Evolutionary conservation across 2,888 invertebrate genomes (phyloP).

Genomic region (Timandra comae): DNA sequence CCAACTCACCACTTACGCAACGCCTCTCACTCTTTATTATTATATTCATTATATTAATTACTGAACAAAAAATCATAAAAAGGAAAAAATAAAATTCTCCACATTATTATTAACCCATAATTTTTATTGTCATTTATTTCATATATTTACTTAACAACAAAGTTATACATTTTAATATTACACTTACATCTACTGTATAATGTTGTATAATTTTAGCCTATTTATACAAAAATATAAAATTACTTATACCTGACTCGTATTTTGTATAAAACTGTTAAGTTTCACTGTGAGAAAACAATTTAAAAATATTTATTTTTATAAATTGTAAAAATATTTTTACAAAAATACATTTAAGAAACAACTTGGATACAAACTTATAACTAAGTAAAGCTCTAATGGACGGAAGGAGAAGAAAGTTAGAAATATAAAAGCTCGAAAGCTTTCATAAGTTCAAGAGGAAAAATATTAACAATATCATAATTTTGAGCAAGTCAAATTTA

Average conservation of each 20-base stretch:
- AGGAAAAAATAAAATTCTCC: too few species aligned
- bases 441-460: background rate
- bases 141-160: slow-evolving; percentile 13
- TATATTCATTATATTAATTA: too few species aligned
- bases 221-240: slow-evolving; percentile 35
- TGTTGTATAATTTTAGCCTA: slow-evolving; percentile 16
- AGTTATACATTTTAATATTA: slow-evolving; percentile 14
- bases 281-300: slow-evolving; percentile 4
- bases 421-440: background rate
- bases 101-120: slow-evolving; percentile 21
- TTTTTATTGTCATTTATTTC: slow-evolving; percentile 2
- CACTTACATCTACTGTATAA: slow-evolving; percentile 28
- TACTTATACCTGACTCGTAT: slow-evolving; percentile 59
- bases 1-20: too few species aligned
- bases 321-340: slow-evolving; percentile 2
- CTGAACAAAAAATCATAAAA: too few species aligned
- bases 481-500: background rate
- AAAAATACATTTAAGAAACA: slow-evolving; percentile 1
- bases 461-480: background rate
- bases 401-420: slow-evolving; percentile 26
- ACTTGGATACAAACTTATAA: slow-evolving; percentile 6
- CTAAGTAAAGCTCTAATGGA: slow-evolving; percentile 62
- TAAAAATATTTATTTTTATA: background rate
- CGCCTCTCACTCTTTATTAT: too few species aligned
- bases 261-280: slow-evolving; percentile 10